Evolutionary conservation across 2,113 vertebrate species (phyloP), one percentile per base, ranked within the genome.

Genomic region (Pan paniscus): DNA sequence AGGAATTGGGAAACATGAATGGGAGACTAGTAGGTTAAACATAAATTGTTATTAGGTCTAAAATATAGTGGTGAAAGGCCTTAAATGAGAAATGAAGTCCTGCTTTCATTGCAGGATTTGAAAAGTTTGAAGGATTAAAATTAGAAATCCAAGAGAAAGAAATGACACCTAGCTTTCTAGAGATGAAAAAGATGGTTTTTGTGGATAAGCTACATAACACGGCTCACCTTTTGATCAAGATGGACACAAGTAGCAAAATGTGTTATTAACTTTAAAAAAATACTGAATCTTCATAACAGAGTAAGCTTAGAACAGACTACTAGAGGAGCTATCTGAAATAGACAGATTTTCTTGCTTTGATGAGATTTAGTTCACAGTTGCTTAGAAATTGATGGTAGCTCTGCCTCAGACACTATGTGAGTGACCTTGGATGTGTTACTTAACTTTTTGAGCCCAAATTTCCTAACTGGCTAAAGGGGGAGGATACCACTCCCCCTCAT

Each of bases 401-500:
- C 48, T 93, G 25, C 84, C 78, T 96, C 46, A 38, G 40, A 7
- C 30, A 75, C 23, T 46, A 6, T 78, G 25, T 61, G 20, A 89
- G 52, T 93, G 86, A 80, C 59, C 55, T 86, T 67, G 48, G 12
- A 40, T 61, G 14, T 85, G 12, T 94, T 92, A 72, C 10, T 81
- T 94, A 93, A 83, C 50, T 83, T 79, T 88, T 59, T 72, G 82
- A 93, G 76, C 48, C 40, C 22, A 16, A 23, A 40, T 91, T 96
- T 98, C 48, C n/a, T 73, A 59, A 64, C 92, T 80, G 84, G 3
- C 93, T 95, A 38, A 96, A 94, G 90, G n/a, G n/a, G 48, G 38
- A 43, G 38, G 38, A 55, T 9, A 38, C 43, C 5, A 55, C 22
- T 38, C 46, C 46, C 46, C 46, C 8, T 46, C 8, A 46, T 67